These are phyloP conservation scores for Scyliorhinus canicula DNA, from an alignment of 2,797 vertebrate genomes.

Conservation along the genomic window DNA sequence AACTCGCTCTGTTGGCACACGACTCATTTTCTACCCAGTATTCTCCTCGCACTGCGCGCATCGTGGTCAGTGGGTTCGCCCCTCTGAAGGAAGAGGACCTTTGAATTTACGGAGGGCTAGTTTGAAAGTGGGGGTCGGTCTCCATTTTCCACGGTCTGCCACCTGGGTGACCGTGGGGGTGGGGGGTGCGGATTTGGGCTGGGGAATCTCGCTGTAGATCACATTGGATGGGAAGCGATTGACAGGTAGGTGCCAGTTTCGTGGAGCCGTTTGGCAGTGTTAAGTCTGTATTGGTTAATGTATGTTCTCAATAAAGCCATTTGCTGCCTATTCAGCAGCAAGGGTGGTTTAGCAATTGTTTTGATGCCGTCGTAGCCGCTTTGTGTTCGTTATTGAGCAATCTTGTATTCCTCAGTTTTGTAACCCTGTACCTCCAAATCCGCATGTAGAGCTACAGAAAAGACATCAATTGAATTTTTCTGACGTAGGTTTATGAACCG, in stretches of 20 bases:
- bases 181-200: neutral
- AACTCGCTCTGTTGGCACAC: neutral
- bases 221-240: too few relatives aligned
- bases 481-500: neutral
- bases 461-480: neutral
- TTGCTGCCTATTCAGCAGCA: neutral
- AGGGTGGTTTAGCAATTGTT: neutral
- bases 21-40: too few relatives aligned
- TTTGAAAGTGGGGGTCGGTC: too few relatives aligned
- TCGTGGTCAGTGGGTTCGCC: neutral
- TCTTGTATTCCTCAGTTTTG: neutral
- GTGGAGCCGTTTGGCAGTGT: neutral
- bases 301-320: neutral
- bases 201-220: too few relatives aligned
- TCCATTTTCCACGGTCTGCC: neutral
- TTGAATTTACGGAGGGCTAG: neutral
- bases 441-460: neutral
- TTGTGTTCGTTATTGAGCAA: neutral
- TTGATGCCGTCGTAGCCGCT: neutral
- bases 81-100: neutral
- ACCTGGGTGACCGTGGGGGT: too few relatives aligned
- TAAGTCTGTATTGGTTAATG: neutral
- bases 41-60: too few relatives aligned
- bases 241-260: neutral
- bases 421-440: neutral